Evolutionary conservation across 2,113 vertebrate species (phyloP).

Genomic region (Paradoxurus hermaphroditus): DNA sequence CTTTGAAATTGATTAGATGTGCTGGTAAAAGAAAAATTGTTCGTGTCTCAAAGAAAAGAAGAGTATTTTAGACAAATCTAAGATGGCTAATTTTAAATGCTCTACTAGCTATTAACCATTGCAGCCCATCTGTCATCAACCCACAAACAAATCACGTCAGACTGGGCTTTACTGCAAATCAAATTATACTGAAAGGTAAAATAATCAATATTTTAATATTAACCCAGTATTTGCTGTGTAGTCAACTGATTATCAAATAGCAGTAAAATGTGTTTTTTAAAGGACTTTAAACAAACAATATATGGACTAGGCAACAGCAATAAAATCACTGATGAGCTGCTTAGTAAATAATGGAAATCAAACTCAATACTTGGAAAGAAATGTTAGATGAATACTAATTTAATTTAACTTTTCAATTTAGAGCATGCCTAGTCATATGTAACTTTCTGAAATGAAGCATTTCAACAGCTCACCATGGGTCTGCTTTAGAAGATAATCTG

Average conservation of each 20-base stretch:
- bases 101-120: not conserved
- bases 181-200: slow-evolving; percentile 14
- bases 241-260: slow-evolving; percentile 7
- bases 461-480: slow-evolving; percentile 51
- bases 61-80: slow-evolving; percentile 57
- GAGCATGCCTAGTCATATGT: slow-evolving; percentile 29
- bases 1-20: slow-evolving; percentile 74
- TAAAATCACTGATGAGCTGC: slow-evolving; percentile 44
- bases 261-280: slow-evolving; percentile 1
- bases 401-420: slow-evolving; percentile 67
- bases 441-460: slow-evolving; percentile 64
- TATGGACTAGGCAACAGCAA: slow-evolving; percentile 33
- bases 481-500: slow-evolving; percentile 54
- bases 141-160: not conserved
- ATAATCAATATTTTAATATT: slow-evolving; percentile 28
- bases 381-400: slow-evolving; percentile 55
- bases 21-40: slow-evolving; percentile 58
- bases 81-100: slow-evolving; percentile 21
- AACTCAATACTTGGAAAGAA: slow-evolving; percentile 60
- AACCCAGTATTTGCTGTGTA: not conserved
- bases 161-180: not conserved
- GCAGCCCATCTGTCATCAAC: not conserved
- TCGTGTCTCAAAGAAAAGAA: slow-evolving; percentile 42
- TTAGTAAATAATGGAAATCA: slow-evolving; percentile 59
- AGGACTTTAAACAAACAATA: slow-evolving; percentile 27